phyloP scores from a whole-genome alignment of 1,140 invertebrate species.

The Aethina tumida region DNA sequence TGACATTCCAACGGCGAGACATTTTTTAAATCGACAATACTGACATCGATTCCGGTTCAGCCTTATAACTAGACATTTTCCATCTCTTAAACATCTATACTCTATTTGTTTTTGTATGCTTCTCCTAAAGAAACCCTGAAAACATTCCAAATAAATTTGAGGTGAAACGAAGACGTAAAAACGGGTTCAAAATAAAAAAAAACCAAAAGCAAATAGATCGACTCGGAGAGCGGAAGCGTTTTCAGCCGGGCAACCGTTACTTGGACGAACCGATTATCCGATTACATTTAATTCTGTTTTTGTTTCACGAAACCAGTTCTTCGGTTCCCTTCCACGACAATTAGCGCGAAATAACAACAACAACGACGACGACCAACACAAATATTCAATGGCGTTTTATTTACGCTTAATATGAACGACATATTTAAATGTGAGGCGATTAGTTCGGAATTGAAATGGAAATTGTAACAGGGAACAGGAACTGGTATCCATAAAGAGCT shows the following conservation, averaged over 20 bases:
- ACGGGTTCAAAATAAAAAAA: neutral
- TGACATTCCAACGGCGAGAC: slow-evolving; percentile 95
- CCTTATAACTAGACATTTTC: slow-evolving; percentile 92
- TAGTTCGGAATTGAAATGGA: too few relatives aligned
- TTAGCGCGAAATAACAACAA: too few relatives aligned
- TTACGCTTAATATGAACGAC: too few relatives aligned
- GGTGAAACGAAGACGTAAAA: neutral
- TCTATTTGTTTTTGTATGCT: slow-evolving; percentile 98
- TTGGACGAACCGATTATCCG: slow-evolving; percentile 5
- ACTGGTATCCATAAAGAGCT: too few relatives aligned
- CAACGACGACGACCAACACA: too few relatives aligned
- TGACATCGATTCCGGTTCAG: slow-evolving; percentile 96
- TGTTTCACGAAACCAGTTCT: too few relatives aligned
- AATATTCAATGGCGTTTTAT: too few relatives aligned
- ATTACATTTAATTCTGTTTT: too few relatives aligned
- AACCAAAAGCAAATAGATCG: neutral
- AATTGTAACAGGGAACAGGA: too few relatives aligned
- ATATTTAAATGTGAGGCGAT: too few relatives aligned
- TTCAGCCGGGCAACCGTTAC: slow-evolving; percentile 5
- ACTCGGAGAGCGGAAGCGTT: slow-evolving; percentile 4
- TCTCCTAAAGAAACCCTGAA: slow-evolving; percentile 72
- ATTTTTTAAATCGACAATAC: slow-evolving; percentile 98
- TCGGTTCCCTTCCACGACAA: too few relatives aligned
- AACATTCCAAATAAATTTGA: too few relatives aligned
- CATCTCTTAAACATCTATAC: slow-evolving; percentile 91